Conservation (phyloP, 2,888 invertebrate genomes). For the Oscheius sp. region DNA sequence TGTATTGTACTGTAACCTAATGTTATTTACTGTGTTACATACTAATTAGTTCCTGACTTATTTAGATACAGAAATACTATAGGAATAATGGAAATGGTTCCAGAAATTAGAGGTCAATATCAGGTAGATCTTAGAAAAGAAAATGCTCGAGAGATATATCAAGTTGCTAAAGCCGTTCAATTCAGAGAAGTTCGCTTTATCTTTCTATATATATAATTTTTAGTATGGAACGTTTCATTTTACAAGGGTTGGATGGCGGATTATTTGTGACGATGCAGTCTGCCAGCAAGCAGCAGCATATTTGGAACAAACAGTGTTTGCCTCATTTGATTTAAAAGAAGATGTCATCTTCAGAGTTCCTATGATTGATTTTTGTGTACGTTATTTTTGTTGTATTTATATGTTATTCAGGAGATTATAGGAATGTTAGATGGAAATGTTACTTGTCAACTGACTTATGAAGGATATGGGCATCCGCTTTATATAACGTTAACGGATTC, state of each 20-base stretch:
- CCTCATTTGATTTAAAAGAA: constrained; percentile 33
- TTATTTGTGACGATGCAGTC: constrained; percentile 39
- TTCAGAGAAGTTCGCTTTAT: constrained; percentile 37
- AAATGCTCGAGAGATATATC: constrained; percentile 39
- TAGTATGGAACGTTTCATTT: constrained; percentile 38
- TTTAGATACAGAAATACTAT: not conserved
- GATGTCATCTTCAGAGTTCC: constrained; percentile 34
- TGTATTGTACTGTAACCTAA: not conserved
- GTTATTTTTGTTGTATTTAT: not conserved
- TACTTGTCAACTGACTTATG: constrained; percentile 35
- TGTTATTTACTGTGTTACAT: not conserved
- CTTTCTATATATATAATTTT: constrained; percentile 11
- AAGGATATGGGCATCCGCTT: constrained; percentile 39
- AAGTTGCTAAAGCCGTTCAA: constrained; percentile 33
- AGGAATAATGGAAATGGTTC: constrained; percentile 24
- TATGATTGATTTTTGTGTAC: constrained; percentile 33
- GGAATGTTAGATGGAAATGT: constrained; percentile 37
- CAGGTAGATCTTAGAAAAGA: constrained; percentile 39
- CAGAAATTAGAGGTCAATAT: not conserved
- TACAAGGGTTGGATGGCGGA: constrained; percentile 32
- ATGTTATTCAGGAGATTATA: constrained; percentile 34
- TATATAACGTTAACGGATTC: constrained; percentile 19
- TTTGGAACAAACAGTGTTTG: constrained; percentile 36
- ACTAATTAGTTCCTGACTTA: not conserved
- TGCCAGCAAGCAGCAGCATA: constrained; percentile 43